Evolutionary conservation across 2,888 invertebrate genomes (phyloP), one percentile per base, ranked within the genome.

Genomic region (Aphodius granarius): DNA sequence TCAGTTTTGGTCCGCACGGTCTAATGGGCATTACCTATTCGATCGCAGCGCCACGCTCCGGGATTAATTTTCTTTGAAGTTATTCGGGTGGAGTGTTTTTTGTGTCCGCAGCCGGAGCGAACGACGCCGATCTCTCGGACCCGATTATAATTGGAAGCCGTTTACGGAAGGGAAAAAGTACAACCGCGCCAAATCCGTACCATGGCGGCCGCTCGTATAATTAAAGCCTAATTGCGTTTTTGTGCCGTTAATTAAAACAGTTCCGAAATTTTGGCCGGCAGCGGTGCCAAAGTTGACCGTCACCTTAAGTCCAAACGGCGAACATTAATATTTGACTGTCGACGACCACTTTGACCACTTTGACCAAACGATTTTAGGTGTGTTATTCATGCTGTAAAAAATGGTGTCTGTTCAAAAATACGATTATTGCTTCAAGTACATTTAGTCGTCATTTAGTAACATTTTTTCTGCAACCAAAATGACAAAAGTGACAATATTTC

Each of bases 81-180:
- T 68, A 68, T 68, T 68, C 68, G 68, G 22, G 68, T 22, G 68
- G 20, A 21, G 68, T 20, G n/a, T 22, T 68, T 68, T 68, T 68
- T 68, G 68, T 68, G 68, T 16, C 22, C 68, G 22, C n/a, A 21
- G 20, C 20, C 68, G 68, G n/a, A 21, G 20, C 68, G 68, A 21
- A 68, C 68, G 21, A 21, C 68, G 68, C 20, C 68, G 68, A 43
- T 43, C 43, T 43, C 43, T 43, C 43, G 68, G 22, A 21, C 68
- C 68, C 68, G 68, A 20, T 68, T 68, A 68, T 68, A 68, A 68
- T 68, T 68, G 68, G 68, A 21, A 68, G 68, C 68, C 68, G 68
- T 68, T 68, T 68, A 68, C 68, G 68, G 68, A 22, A 68, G 22
- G 22, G 68, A 43, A 43, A 43, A 43, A 43, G 43, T 43, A 43